Evolutionary conservation across 2,797 vertebrate genomes (phyloP), one percentile per base, ranked within the genome.

Genomic region (Argentina silus): DNA sequence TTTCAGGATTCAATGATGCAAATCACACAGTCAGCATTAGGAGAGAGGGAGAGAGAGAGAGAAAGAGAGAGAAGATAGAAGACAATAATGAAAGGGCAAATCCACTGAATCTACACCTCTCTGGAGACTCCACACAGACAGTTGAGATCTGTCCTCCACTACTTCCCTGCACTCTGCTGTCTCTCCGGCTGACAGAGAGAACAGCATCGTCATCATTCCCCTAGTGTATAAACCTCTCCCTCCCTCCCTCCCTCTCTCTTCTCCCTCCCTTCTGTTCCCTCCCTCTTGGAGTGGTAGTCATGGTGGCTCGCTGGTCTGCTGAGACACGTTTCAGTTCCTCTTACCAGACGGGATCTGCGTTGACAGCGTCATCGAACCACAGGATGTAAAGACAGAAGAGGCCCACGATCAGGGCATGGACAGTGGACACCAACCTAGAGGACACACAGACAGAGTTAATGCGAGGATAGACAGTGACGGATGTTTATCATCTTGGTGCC

Each of bases 351-450:
- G 94, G 94, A 78, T 94, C 92, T 74, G 89, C 84, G 73, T 95
- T 95, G 78, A 94, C 89, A 0, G 76, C 92, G 0, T 94, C 94
- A 6, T 94, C 94, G 2, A 88, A 96, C 85, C 92, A 94, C 81
- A 95, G 89, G 88, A 95, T 95, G 82, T 94, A 95, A 51, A 95
- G 87, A 80, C 95, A 94, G 84, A 96, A 93, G 69, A 93, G 80
- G 0, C 95, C 93, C n/a, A 96, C 93, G 0, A 95, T 84, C 70
- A 94, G 76, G 1, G 95, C 95, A 27, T 96, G 94, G 55, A 95
- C 83, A 0, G 93, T 94, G 2, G 94, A 95, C 72, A 94, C 94
- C 73, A 93, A 82, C 87, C 94, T 95, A 67, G 0, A 3, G 23
- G 2, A 65, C 63, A 74, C 55, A 76, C n/a, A 55, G 51, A 72